Evolutionary conservation across 2,888 invertebrate genomes (phyloP), one percentile per base, ranked within the genome.

Genomic region (Leptopilina syphax): DNA sequence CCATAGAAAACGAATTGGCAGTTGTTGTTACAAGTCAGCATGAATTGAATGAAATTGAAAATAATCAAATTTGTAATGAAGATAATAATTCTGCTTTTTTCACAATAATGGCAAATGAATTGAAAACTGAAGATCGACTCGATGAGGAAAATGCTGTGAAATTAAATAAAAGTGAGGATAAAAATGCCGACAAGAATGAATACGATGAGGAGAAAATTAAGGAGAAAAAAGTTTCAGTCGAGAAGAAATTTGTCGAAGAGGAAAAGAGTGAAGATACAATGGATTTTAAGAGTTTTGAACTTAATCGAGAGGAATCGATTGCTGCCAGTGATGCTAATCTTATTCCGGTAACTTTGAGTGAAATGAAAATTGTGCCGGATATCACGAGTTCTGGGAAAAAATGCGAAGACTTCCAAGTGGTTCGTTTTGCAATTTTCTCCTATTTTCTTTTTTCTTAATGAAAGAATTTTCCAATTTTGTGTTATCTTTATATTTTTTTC

Each of bases 321-420:
- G n/a, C 34, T 57, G 9, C 8, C 34, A 67, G 47, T 67, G 47
- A 67, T 76, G 78, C 76, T 8, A 87, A 88, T 81, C 80, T 80
- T 47, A 68, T 73, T 18, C 81, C 78, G 8, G 81, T 84, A 12
- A 81, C 77, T 54, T 34, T 79, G 12, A 78, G 80, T 0, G 89
- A 88, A 47, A 86, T 81, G 47, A 86, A 81, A 63, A 80, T 63
- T 13, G 50, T 65, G 6, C 65, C 60, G n/a, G 87, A 87, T 18
- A 54, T 80, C n/a, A n/a, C 63, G 50, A 73, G 67, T 24, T 82
- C 78, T 66, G 85, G 82, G 0, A 87, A 85, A 78, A 88, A 79
- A 24, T 66, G 65, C 13, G 88, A 89, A 8, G 89, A 89, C 10
- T 86, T 88, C 78, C 88, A 87, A 85, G 87, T 88, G 88, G 87